Conservation (phyloP, 1,140 invertebrate genomes). For the Epicauta chinensis region DNA sequence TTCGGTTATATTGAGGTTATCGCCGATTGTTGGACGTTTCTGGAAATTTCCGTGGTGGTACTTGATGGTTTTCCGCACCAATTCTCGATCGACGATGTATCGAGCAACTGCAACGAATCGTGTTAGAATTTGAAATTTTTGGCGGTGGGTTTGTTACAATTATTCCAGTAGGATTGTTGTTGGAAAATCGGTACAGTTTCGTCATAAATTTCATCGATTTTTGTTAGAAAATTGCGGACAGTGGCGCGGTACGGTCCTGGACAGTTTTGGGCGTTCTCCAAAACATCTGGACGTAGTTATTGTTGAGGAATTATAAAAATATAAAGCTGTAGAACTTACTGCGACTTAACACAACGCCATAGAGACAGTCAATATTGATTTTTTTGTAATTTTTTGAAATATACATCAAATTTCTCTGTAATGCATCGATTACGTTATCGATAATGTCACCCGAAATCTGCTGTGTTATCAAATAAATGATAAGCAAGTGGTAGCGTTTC, state of each 20-base stretch:
- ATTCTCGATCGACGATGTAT: slow-evolving; percentile 10
- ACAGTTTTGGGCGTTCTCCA: not conserved
- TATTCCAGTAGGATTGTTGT: not conserved
- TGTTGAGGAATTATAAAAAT: no score
- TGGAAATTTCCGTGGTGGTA: not conserved
- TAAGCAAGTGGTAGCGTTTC: no score
- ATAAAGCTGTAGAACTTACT: slow-evolving; percentile 13
- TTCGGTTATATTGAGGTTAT: not conserved
- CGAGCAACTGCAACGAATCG: not conserved
- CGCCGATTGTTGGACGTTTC: not conserved
- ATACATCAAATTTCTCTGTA: slow-evolving; percentile 15
- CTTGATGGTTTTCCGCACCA: slow-evolving; percentile 19
- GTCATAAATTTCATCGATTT: not conserved
- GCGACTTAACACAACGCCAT: slow-evolving; percentile 23
- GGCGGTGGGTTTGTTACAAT: not conserved
- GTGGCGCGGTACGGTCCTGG: slow-evolving; percentile 2
- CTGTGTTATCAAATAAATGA: no score
- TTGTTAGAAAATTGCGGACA: not conserved
- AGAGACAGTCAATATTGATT: slow-evolving; percentile 26
- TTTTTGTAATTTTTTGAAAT: slow-evolving; percentile 16
- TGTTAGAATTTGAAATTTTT: not conserved
- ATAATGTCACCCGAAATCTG: no score
- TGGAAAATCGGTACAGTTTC: slow-evolving; percentile 2
- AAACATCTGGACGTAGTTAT: no score
- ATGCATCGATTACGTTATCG: no score